Percentiles rank a stretch among this genome's conserved stretches.
Evolutionary conservation across 1,140 invertebrate species (phyloP).

Genomic region (Drosophila triauraria): DNA sequence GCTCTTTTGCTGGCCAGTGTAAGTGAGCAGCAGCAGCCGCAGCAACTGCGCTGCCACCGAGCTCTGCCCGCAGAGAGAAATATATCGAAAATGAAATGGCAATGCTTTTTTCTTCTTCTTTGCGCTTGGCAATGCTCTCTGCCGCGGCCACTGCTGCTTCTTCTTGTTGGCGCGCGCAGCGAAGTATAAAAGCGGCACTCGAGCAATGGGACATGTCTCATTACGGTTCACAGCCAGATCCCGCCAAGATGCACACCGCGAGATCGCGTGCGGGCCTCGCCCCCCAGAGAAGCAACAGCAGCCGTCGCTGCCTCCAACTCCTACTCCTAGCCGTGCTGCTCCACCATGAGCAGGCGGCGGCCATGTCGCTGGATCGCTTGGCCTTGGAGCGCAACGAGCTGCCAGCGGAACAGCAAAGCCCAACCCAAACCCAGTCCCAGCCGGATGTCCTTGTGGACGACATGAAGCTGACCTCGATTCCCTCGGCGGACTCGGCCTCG

Average conservation of each 20-base stretch:
- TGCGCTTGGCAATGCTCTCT: constrained; percentile 10
- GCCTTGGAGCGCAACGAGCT: constrained; percentile 75
- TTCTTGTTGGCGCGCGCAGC: constrained; percentile 44
- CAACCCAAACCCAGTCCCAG: neutral
- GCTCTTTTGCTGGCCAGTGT: constrained; percentile 47
- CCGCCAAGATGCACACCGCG: constrained; percentile 82
- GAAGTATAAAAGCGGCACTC: constrained; percentile 82
- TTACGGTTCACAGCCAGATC: constrained; percentile 85
- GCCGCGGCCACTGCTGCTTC: neutral
- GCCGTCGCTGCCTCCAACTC: constrained; percentile 32
- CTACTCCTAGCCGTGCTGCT: constrained; percentile 11
- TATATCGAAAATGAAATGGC: constrained; percentile 83
- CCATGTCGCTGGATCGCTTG: constrained; percentile 79
- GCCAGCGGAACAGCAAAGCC: constrained; percentile 12
- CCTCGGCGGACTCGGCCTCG: constrained; percentile 51
- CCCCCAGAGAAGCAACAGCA: constrained; percentile 5
- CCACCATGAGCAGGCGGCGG: constrained; percentile 1
- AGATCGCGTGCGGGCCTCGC: constrained; percentile 65
- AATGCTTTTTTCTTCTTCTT: constrained; percentile 79
- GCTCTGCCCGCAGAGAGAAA: constrained; percentile 53
- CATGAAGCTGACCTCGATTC: constrained; percentile 70
- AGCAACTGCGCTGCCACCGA: constrained; percentile 4
- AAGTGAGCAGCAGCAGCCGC: constrained; percentile 9
- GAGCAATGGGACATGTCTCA: constrained; percentile 84
- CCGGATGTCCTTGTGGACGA: constrained; percentile 67